These are phyloP conservation scores for Orussus abietinus DNA, from an alignment of 1,140 invertebrate genomes.

Conservation along the genomic window DNA sequence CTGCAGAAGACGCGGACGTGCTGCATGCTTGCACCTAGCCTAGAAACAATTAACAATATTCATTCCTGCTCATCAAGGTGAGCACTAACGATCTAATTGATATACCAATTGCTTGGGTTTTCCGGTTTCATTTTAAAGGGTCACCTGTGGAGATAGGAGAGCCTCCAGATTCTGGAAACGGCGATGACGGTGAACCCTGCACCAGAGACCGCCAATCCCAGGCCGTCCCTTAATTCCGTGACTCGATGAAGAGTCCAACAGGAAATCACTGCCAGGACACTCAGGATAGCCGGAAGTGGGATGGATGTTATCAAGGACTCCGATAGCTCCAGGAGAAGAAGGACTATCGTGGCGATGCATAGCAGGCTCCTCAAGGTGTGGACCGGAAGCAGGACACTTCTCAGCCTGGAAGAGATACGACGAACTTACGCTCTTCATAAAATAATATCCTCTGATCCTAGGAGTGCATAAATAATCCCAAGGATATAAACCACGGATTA, in stretches of 20 bases:
- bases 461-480: no score
- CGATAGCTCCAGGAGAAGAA: conserved; percentile 25
- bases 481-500: no score
- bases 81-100: no score
- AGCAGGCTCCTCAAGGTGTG: conserved; percentile 26
- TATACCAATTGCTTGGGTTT: no score
- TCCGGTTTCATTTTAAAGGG: conserved; percentile 5
- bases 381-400: conserved; percentile 22
- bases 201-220: conserved; percentile 21
- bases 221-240: conserved; percentile 27
- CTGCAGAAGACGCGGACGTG: conserved; percentile 27
- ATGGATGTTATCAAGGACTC: conserved; percentile 27
- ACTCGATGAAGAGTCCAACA: conserved; percentile 33
- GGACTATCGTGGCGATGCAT: conserved; percentile 20
- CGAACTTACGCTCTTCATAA: no score
- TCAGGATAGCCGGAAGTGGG: conserved; percentile 21
- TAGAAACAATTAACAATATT: no score
- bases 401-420: conserved; percentile 18
- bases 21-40: conserved; percentile 19
- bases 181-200: conserved; percentile 28
- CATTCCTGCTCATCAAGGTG: no score
- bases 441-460: no score
- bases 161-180: conserved; percentile 27
- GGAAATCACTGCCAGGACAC: conserved; percentile 19
- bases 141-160: conserved; percentile 27